phyloP scores from a whole-genome alignment of 2,113 vertebrate species.

The Pyxicephalus adspersus region DNA sequence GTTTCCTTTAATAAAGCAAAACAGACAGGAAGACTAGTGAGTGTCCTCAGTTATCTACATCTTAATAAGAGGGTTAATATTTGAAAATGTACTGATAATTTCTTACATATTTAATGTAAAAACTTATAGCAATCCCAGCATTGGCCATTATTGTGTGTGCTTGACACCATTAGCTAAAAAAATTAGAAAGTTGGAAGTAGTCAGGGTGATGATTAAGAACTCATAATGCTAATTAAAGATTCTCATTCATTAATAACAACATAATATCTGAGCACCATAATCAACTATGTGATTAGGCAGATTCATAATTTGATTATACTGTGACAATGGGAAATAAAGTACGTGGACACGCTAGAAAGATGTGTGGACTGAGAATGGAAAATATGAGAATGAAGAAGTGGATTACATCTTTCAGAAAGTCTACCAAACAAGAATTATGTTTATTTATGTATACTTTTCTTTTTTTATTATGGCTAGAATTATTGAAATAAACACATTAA shows the following conservation, averaged over 20 bases:
- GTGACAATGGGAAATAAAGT: neutral
- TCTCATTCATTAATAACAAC: neutral
- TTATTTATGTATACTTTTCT: too few relatives aligned
- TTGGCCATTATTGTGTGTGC: neutral
- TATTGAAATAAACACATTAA: too few relatives aligned
- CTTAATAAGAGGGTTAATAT: too few relatives aligned
- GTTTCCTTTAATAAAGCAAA: too few relatives aligned
- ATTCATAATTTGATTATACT: neutral
- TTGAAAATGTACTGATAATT: too few relatives aligned
- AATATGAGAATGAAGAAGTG: neutral
- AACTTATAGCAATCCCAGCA: too few relatives aligned
- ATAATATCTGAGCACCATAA: neutral
- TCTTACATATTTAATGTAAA: too few relatives aligned
- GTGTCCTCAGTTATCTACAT: too few relatives aligned
- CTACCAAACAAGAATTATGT: too few relatives aligned
- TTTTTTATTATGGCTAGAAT: too few relatives aligned
- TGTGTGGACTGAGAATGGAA: neutral
- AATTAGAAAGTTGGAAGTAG: neutral
- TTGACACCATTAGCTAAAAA: neutral
- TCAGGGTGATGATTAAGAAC: neutral
- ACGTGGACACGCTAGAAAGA: too few relatives aligned
- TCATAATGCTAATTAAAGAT: neutral
- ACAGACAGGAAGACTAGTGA: too few relatives aligned
- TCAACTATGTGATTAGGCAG: constrained; percentile 2
- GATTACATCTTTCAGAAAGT: neutral